Evolutionary conservation across 1,140 invertebrate genomes (phyloP), one percentile per base, ranked within the genome.

Genomic region (Formica exsecta): DNA sequence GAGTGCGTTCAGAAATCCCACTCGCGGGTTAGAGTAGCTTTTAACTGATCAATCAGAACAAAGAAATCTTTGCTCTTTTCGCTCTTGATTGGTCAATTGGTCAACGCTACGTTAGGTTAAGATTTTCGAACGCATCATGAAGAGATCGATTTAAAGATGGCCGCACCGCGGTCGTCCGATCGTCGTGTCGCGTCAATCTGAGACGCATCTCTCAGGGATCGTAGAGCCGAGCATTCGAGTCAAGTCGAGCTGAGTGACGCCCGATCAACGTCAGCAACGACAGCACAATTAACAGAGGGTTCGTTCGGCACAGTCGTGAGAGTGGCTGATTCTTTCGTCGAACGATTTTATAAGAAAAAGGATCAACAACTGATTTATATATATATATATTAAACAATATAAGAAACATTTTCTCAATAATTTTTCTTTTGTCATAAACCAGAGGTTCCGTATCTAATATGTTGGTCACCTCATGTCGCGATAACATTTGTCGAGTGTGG

Each of bases 401-500:
- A 71, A 38, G 9, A 79, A 32, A 22, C 3, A 16, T 13, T 32
- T 32, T 32, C 57, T 77, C 77, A 89, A 44, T 87, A 13, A 57
- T 65, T 54, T 57, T 71, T 32, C 0, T 59, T 77, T 59, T 86
- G 13, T 75, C 85, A 87, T 89, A 90, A 44, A 85, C 62, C 94
- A 99, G 98, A 93, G 98, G 98, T 32, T 98, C 98, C 70, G 98
- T 99, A 44, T 98, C 98, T 73, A 99, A 99, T 95, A 99, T 99
- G 97, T 95, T 99, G 87, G 98, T 99, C 41, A 99, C 99, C 65
- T 99, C 99, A 19, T 99, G 99, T 95, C 96, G 98, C 91, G 99
- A 99, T 95, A 99, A 99, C 95, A 99, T 99, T 89, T 99, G 99
- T 93, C 97, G 99, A 71, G 97, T 99, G 89, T 99, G 99, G 99